phyloP scores from a whole-genome alignment of 2,113 vertebrate genomes.

The Neofelis nebulosa region DNA sequence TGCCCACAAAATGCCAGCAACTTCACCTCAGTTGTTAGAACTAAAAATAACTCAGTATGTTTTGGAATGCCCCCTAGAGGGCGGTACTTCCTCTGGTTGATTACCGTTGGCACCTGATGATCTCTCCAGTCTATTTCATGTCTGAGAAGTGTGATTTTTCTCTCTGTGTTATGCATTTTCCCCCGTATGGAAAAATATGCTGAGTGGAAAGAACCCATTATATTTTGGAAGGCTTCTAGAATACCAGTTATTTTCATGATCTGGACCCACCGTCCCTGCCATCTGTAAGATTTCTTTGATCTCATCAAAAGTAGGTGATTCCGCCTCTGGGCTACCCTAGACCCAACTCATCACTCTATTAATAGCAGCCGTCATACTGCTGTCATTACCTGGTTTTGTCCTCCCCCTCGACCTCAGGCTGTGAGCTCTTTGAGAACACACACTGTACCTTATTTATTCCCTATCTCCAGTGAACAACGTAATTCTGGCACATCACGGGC shows the following conservation, averaged over 20 bases:
- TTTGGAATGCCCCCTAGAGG: background rate
- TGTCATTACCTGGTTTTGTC: background rate
- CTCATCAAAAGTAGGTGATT: background rate
- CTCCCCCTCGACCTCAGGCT: background rate
- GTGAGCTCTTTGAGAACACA: background rate
- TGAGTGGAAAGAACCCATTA: background rate
- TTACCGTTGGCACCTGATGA: background rate
- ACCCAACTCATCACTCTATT: background rate
- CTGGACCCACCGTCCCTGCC: background rate
- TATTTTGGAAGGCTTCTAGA: constrained; percentile 20
- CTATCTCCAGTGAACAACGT: background rate
- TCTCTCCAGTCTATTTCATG: background rate
- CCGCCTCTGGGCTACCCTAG: background rate
- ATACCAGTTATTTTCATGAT: background rate
- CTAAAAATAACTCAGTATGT: background rate
- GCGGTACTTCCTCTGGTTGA: background rate
- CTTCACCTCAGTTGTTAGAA: background rate
- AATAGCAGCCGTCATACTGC: background rate
- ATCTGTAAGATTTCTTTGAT: constrained; percentile 30
- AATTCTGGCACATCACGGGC: background rate
- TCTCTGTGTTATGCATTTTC: background rate
- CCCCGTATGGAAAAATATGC: background rate
- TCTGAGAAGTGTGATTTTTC: background rate
- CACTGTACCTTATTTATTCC: constrained; percentile 44
- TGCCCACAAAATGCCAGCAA: background rate